Evolutionary conservation across 2,113 vertebrate species (phyloP), one percentile per base, ranked within the genome.

Genomic region (Elephantulus edwardii): DNA sequence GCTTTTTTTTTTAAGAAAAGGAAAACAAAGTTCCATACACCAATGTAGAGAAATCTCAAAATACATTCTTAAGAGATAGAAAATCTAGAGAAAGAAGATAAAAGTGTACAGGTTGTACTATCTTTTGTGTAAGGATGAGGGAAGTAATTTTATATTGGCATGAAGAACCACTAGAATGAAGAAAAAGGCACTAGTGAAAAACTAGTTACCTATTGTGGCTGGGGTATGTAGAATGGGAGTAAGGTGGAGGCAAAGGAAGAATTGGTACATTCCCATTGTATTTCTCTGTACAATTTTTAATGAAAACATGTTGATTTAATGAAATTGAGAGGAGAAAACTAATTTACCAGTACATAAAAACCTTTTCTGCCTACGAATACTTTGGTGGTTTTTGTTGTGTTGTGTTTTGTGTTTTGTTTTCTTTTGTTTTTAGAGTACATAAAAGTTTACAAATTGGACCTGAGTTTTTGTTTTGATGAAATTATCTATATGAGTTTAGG

Each of bases 81-180:
- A 68, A 28, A 6, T 26, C 62, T 16, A 66, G n/a, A 35, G 38
- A 35, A 66, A 66, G 33, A n/a, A 38, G 11, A 33, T n/a, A 68
- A 68, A 28, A 56, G 0, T 88, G 4, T 50, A 19, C 38, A 44
- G 52, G 10, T 28, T 79, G 1, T 82, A 85, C 62, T 83, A 8
- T 44, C 44, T 54, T 89, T 70, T 80, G 8, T 22, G 6, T 52
- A 91, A 35, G 40, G 33, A 76, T 86, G 35, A 1, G 26, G 2
- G 3, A 3, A 28, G 68, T 60, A 30, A 3, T 48, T 83, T 26
- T 77, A 0, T 42, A 42, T 11, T 60, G 44, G 28, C 8, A 66
- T 93, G 33, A 86, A 90, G 86, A 72, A 83, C 30, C 70, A 88
- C 28, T 80, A 16, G 40, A 71, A 88, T 88, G 38, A 38, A 52